Conservation (phyloP, 2,113 vertebrate genomes). For the Leucopternis melanops region DNA sequence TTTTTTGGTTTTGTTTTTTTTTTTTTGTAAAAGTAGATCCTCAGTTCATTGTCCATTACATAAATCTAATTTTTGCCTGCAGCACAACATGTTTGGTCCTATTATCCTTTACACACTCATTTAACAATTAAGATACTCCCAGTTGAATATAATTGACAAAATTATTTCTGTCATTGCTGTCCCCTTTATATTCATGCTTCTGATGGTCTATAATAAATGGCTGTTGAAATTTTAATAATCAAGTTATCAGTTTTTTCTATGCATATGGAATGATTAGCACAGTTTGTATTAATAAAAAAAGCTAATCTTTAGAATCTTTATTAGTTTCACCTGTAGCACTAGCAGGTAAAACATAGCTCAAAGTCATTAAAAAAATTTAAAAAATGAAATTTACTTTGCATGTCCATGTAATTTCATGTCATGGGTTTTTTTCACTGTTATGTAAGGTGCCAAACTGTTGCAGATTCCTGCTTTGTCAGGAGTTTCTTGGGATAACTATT, state of each 20-base stretch:
- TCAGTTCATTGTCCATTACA: not conserved
- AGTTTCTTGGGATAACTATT: not conserved
- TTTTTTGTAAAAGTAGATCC: not conserved
- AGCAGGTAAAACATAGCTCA: not conserved
- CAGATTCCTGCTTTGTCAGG: not conserved
- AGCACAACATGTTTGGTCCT: not conserved
- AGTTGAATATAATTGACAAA: not conserved
- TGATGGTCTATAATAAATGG: not conserved
- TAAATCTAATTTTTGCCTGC: not conserved
- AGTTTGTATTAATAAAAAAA: not conserved
- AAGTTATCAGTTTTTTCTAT: not conserved
- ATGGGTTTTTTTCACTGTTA: not conserved
- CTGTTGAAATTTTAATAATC: not conserved
- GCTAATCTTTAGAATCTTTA: not conserved
- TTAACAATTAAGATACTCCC: not conserved
- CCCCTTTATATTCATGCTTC: not conserved
- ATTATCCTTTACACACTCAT: not conserved
- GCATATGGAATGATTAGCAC: not conserved
- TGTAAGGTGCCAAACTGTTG: not conserved
- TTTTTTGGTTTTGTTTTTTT: not conserved
- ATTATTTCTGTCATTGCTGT: not conserved
- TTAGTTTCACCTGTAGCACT: not conserved
- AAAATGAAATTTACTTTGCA: not conserved
- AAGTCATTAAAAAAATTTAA: not conserved
- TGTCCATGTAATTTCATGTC: not conserved